phyloP scores from a whole-genome alignment of 2,888 invertebrate species.

The Temnothorax ravouxi region DNA sequence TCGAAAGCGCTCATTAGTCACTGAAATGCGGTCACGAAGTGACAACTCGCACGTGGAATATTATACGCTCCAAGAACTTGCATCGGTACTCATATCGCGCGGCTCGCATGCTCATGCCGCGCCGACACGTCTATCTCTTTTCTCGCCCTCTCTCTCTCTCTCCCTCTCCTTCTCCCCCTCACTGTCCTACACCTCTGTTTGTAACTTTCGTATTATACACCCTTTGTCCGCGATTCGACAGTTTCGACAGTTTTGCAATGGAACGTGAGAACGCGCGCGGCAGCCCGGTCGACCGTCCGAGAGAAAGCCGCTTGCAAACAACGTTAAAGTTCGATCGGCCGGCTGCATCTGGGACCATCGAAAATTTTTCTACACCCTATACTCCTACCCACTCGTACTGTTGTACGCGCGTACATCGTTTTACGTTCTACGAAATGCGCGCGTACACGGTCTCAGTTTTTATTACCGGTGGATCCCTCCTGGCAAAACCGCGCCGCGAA shows the following conservation, averaged over 20 bases:
- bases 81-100: constrained; percentile 81
- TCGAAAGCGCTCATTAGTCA: constrained; percentile 84
- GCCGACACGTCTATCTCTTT: constrained; percentile 53
- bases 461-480: constrained; percentile 14
- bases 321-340: constrained; percentile 79
- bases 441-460: constrained; percentile 18
- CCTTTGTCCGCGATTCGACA: constrained; percentile 84
- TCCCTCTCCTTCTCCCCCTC: constrained; percentile 56
- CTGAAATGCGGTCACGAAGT: constrained; percentile 82
- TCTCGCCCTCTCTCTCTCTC: constrained; percentile 61
- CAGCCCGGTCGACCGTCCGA: constrained; percentile 44
- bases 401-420: neutral
- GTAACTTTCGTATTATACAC: constrained; percentile 83
- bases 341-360: constrained; percentile 72
- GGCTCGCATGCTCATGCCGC: constrained; percentile 57
- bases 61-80: constrained; percentile 83
- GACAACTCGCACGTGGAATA: constrained; percentile 81
- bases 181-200: constrained; percentile 70
- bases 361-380: constrained; percentile 65
- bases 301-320: constrained; percentile 78
- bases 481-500: neutral
- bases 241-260: constrained; percentile 83
- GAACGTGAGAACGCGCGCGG: constrained; percentile 78
- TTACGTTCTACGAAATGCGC: neutral
- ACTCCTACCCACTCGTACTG: neutral